Percentiles rank a stretch among this genome's conserved stretches.
Conservation (phyloP, 53 echinoderm and acorn worm species). For the Astropecten irregularis region DNA sequence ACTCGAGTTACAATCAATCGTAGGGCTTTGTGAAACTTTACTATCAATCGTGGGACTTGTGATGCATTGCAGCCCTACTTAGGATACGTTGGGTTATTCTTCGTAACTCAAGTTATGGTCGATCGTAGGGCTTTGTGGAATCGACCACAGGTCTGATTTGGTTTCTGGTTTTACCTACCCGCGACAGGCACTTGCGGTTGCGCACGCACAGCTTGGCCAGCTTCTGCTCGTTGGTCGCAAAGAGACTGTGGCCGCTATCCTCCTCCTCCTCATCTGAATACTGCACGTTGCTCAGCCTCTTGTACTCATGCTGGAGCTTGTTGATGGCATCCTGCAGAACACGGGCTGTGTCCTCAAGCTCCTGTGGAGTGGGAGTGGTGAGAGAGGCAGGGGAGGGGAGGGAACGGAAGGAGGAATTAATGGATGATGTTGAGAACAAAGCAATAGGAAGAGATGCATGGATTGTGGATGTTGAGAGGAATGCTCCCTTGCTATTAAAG, state of each 20-base stretch:
- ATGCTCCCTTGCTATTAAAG: background rate
- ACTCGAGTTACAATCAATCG: no score
- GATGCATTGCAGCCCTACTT: no score
- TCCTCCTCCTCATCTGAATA: conserved; percentile 65
- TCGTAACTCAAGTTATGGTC: no score
- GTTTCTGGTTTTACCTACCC: conserved; percentile 71
- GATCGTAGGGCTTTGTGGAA: no score
- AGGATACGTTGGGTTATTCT: no score
- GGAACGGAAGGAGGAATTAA: background rate
- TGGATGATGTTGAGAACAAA: no score
- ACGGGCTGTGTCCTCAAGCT: conserved; percentile 81
- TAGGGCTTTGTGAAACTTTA: no score
- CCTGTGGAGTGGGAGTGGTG: conserved; percentile 57
- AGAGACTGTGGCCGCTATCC: conserved; percentile 12
- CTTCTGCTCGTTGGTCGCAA: conserved; percentile 71
- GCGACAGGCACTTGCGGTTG: conserved; percentile 89
- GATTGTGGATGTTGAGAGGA: no score
- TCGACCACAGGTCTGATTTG: no score
- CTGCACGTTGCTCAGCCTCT: conserved; percentile 82
- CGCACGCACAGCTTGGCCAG: conserved; percentile 83
- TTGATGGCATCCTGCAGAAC: conserved; percentile 88
- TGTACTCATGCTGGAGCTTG: conserved; percentile 93
- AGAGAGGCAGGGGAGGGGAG: background rate
- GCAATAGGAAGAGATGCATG: no score
- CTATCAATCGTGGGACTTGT: no score